Evolutionary conservation across 1,140 invertebrate genomes (phyloP).

Genomic region (Dinothrombium tinctorium): DNA sequence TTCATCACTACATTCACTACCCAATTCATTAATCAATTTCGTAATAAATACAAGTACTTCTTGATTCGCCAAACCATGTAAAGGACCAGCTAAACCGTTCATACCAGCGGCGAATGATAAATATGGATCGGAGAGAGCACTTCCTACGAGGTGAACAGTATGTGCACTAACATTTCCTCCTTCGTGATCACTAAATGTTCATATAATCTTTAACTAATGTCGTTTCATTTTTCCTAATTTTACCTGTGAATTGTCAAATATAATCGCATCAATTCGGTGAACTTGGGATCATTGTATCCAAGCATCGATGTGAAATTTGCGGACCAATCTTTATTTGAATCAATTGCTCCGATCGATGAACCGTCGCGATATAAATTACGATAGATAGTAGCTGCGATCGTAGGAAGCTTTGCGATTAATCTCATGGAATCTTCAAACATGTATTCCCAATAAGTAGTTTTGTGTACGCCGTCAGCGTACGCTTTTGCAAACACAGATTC

Average conservation of each 20-base stretch:
- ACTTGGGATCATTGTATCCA: conserved; percentile 29
- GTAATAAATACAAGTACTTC: conserved; percentile 25
- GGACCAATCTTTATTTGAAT: conserved; percentile 32
- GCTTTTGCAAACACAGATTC: conserved; percentile 35
- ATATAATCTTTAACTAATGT: neutral
- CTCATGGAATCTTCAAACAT: conserved; percentile 33
- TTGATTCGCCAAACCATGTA: conserved; percentile 35
- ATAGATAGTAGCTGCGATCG: conserved; percentile 34
- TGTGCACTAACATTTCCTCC: conserved; percentile 36
- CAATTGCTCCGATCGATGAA: conserved; percentile 27
- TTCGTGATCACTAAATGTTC: conserved; percentile 27
- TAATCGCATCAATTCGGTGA: conserved; percentile 32
- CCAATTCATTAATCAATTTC: conserved; percentile 24
- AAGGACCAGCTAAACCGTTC: conserved; percentile 33
- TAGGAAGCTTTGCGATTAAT: conserved; percentile 34
- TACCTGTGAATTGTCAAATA: conserved; percentile 34
- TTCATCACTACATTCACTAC: conserved; percentile 26
- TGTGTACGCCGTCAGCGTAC: conserved; percentile 29
- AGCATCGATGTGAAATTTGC: conserved; percentile 32
- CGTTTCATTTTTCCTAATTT: conserved; percentile 4
- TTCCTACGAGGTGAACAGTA: conserved; percentile 32
- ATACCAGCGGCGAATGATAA: conserved; percentile 32
- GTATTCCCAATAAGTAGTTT: conserved; percentile 32
- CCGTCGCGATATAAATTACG: conserved; percentile 33
- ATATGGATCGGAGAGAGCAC: conserved; percentile 34